These are phyloP conservation scores for Argya squamiceps DNA, from an alignment of 2,797 vertebrate genomes.

Conservation along the genomic window DNA sequence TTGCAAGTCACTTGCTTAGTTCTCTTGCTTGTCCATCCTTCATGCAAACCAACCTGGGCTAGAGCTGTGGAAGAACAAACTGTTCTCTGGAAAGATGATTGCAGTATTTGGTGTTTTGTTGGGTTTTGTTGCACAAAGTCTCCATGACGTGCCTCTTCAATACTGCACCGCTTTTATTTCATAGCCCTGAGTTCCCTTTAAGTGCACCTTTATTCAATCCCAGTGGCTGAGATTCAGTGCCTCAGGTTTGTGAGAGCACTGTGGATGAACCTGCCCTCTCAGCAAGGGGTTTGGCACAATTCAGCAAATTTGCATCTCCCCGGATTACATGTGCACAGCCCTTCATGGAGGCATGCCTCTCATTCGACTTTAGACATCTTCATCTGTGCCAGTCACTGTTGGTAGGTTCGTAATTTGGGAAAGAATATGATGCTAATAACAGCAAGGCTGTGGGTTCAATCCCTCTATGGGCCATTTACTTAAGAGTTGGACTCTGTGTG, in stretches of 20 bases:
- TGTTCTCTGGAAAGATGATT: neutral
- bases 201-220: neutral
- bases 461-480: rapidly evolving
- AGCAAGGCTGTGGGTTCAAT: neutral
- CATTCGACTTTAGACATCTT: neutral
- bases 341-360: neutral
- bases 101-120: neutral
- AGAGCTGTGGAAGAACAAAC: neutral
- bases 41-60: neutral
- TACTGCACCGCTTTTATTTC: neutral
- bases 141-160: neutral
- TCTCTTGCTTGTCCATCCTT: neutral
- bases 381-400: neutral
- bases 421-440: neutral
- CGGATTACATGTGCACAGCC: neutral
- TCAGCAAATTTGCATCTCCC: neutral
- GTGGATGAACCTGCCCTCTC: neutral
- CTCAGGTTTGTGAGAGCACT: neutral
- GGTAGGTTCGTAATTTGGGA: neutral
- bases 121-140: neutral
- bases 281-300: neutral
- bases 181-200: neutral
- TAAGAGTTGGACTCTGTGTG: neutral
- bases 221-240: neutral
- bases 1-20: neutral